Percentiles rank a stretch among this genome's conserved stretches.
Evolutionary conservation across 2,888 invertebrate species (phyloP).

Genomic region (Callimorpha dominula): DNA sequence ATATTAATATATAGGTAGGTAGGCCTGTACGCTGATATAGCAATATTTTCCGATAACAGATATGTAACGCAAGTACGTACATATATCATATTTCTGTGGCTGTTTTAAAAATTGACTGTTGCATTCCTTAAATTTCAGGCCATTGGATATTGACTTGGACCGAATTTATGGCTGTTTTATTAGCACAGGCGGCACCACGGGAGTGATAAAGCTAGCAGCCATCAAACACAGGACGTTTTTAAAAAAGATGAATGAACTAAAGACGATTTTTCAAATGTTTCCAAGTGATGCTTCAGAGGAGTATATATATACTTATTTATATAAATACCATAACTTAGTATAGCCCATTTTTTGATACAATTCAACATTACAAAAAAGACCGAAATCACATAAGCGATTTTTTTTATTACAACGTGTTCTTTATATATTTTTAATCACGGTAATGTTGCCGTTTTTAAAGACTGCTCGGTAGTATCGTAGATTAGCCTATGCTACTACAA

Average conservation of each 20-base stretch:
- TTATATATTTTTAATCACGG: no score
- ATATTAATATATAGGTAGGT: no score
- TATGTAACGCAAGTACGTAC: not conserved
- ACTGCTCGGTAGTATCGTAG: no score
- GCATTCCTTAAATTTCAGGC: conserved; percentile 48
- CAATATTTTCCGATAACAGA: no score
- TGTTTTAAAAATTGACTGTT: not conserved
- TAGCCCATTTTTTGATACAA: no score
- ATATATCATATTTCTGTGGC: not conserved
- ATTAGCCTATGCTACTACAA: no score
- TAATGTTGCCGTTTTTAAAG: no score
- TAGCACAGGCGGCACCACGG: conserved; percentile 73
- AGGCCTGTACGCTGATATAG: no score
- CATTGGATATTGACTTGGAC: conserved; percentile 61
- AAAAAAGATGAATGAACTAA: conserved; percentile 40
- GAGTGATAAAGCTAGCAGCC: conserved; percentile 68
- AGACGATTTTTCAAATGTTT: not conserved
- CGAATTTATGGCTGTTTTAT: conserved; percentile 65
- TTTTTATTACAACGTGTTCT: no score
- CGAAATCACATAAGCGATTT: no score
- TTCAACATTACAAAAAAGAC: no score
- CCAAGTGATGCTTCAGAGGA: not conserved
- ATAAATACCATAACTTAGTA: not conserved
- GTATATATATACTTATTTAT: not conserved
- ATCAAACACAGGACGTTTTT: conserved; percentile 59